Evolutionary conservation across 2,888 invertebrate genomes (phyloP), one percentile per base, ranked within the genome.

Genomic region (Cheilosia vernalis): DNA sequence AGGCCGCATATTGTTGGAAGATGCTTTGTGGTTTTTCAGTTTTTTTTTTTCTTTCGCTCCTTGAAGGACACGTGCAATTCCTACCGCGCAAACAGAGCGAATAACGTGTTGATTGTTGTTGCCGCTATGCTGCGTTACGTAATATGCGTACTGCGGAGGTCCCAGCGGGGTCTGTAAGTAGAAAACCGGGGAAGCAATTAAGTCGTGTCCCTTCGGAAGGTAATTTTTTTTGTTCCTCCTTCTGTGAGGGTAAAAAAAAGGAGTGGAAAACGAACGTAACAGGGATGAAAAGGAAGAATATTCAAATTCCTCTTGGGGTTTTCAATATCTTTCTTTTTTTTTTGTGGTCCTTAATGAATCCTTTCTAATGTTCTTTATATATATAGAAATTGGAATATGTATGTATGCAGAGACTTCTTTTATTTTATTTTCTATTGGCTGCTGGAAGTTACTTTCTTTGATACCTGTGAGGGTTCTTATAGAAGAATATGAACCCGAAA

Each of bases 241-340:
- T 15, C 55, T 58, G n/a, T 17, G 24, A 56, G 37, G 51, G 24
- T 9, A 53, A 24, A 51, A 64, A 64, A 66, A 67, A 74, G 44
- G 60, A 53, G 58, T 82, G 70, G 70, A 77, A 64, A 70, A 58
- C 40, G 51, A 47, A 33, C 49, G 61, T 51, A 37, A 72, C 63
- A 30, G 58, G 77, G 58, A 76, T 69, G 76, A 73, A 56, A 17
- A 30, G 56, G 44, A 55, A 60, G 60, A 55, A 80, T 30, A 30
- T 76, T 81, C 63, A 85, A 85, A 85, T 85, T 81, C 72, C 85
- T 81, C 76, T 77, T 76, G 79, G 85, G 85, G 85, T 64, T 81
- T 81, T 51, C 70, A 70, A 85, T 80, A 84, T 70, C 70, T 24
- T 6, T 27, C 27, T 27, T 24, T 24, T 2, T 24, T 0, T 3